Base-by-base conservation (phyloP, 2,113 vertebrate species). In the Thunnus thynnus region DNA sequence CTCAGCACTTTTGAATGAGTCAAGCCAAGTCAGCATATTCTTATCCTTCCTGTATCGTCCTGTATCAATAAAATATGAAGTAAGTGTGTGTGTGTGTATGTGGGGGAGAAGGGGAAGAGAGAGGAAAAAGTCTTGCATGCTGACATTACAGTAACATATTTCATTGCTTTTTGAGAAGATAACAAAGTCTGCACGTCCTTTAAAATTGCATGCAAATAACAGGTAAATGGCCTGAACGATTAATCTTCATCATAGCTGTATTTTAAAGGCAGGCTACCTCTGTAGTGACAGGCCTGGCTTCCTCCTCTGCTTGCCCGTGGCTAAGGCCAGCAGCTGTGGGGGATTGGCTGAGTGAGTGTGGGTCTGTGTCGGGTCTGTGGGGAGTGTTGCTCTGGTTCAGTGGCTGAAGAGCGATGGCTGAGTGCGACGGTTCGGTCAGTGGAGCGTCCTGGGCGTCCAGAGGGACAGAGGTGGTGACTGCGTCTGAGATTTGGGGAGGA, bases 381-480 rank as follows among this genome's bases (percentile, higher is more conserved):
- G 91, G 93, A 2, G 88, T 84, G 84, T 96, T 88, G 78, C 96
- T 94, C 84, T 97, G 97, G 78, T 94, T 95, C 0, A 97, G 97
- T 5, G 96, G 96, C 36, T 96, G 95, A 62, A 98, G 91, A 36
- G 95, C 94, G 71, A 98, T 72, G 60, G 98, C 97, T 11, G 94
- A 92, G 50, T 82, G 94, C 52, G 94, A 89, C 0, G 91, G 95
- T 63, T 97, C 94, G 52, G 91, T 87, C 41, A 92, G 93, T 25
- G 93, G 93, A 36, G 86, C 83, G 20, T 93, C 94, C 70, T 62
- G 70, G 14, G 11, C 3, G 2, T 81, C 82, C 44, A 44, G 41
- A 13, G 66, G 57, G 25, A 27, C 77, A 3, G 86, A 72, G 54
- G 76, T 7, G 32, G 65, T 9, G 13, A 30, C 36, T 27, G 32